Base-by-base conservation (phyloP, 2,797 vertebrate genomes). In the Phataginus tetradactyla region DNA sequence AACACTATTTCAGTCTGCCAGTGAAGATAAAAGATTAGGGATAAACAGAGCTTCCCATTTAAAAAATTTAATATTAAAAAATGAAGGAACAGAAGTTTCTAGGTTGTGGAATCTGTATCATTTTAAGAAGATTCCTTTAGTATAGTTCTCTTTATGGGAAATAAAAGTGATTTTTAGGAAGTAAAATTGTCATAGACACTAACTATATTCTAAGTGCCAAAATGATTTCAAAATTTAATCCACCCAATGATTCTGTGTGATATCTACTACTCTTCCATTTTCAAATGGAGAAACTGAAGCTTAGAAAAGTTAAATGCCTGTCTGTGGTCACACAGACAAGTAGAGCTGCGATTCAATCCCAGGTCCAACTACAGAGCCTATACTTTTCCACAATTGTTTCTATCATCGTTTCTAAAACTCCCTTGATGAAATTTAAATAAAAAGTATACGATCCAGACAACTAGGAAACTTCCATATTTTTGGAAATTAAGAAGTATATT, bases 401-500 rank as follows among this genome's bases (percentile, higher is more conserved):
- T 78, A 6, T 68, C 78, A 66, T 45, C 51, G 25, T 34, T 74
- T 90, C 68, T 53, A 85, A 84, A 77, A 68, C n/a, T 85, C 42
- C 75, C 45, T 42, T 51, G 27, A 74, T 81, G 61, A 90, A 51
- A 72, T 68, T 86, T 42, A 96, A 97, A 89, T 74, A 96, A 91
- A 91, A 78, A 85, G 68, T 53, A 91, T 42, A 66, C 32, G 74
- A 61, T 74, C 57, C 53, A 77, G 34, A 7, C 39, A 61, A 39
- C 45, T 79, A 90, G 68, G 92, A 90, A 94, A 92, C 11, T 86
- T 53, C 61, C 21, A 4, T 51, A 75, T 74, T 79, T 61, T 94
- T 89, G 25, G 37, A 83, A 96, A 89, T 74, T 57, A 90, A 92
- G 85, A 90, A 90, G 78, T 27, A 49, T 34, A 74, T 37, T 84